Evolutionary conservation across 2,888 invertebrate species (phyloP).

Genomic region (Cyrtodaria siliqua): DNA sequence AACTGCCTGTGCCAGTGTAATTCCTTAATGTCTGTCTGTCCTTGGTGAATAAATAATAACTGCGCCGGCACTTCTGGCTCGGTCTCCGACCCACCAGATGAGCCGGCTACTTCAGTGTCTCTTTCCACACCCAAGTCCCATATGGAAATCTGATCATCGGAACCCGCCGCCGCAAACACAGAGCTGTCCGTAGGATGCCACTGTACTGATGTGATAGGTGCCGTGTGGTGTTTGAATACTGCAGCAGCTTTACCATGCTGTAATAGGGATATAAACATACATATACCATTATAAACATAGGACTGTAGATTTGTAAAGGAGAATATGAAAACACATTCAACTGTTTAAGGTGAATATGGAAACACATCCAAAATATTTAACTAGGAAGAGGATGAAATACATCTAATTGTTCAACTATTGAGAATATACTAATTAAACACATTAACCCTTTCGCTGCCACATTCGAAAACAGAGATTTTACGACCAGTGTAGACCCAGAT

Average conservation of each 20-base stretch:
- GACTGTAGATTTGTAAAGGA: no score
- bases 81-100: conserved; percentile 26
- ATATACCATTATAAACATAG: no score
- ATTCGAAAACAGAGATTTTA: no score
- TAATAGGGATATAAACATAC: no score
- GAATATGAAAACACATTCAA: no score
- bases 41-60: conserved; percentile 98
- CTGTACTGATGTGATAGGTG: conserved; percentile 97
- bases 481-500: no score
- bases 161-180: conserved; percentile 96
- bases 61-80: conserved; percentile 92
- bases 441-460: no score
- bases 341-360: no score
- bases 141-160: conserved; percentile 97
- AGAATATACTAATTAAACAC: no score
- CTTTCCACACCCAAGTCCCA: conserved; percentile 93
- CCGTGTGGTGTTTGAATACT: conserved; percentile 97
- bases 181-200: conserved; percentile 98
- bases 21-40: conserved; percentile 99
- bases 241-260: conserved; percentile 92
- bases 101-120: conserved; percentile 70
- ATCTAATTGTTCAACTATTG: no score
- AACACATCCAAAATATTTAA: no score
- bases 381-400: no score
- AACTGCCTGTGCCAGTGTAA: conserved; percentile 99